Conservation (phyloP, 1,140 invertebrate genomes). For the Stegodyphus dumicola region DNA sequence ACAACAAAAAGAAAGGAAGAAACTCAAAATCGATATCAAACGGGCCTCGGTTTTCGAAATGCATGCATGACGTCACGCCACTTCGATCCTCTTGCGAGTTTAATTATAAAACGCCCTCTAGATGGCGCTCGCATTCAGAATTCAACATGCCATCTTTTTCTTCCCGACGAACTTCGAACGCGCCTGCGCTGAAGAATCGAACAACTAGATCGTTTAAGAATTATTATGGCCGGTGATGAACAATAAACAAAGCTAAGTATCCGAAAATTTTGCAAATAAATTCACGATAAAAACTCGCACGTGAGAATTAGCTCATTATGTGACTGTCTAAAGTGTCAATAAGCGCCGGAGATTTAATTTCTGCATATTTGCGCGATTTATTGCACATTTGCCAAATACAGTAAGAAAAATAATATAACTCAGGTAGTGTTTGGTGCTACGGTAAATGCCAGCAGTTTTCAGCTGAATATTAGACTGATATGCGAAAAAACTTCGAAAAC, state of each 20-base stretch:
- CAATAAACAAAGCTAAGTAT: constrained; percentile 17
- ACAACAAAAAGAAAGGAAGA: not conserved
- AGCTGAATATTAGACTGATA: constrained; percentile 3
- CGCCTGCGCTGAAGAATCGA: constrained; percentile 7
- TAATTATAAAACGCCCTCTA: constrained; percentile 27
- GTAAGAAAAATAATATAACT: not conserved
- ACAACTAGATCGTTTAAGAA: constrained; percentile 18
- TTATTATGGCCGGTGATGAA: constrained; percentile 26
- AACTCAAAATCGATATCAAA: constrained; percentile 50
- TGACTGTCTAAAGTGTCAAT: not conserved
- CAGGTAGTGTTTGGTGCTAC: not conserved
- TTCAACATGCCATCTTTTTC: constrained; percentile 40
- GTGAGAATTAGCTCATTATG: not conserved
- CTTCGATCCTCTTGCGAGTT: constrained; percentile 46
- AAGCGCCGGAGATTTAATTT: not conserved
- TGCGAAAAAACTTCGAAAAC: constrained; percentile 43
- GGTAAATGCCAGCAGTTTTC: not conserved
- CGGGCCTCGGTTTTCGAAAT: constrained; percentile 26
- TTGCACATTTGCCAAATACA: too few relatives aligned
- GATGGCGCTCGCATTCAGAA: constrained; percentile 31
- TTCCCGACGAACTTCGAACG: constrained; percentile 3
- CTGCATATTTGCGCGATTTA: not conserved
- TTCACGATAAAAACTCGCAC: too few relatives aligned
- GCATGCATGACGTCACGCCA: constrained; percentile 21
- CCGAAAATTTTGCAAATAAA: not conserved